Evolutionary conservation across 1,140 invertebrate species (phyloP).

Genomic region (Drosophila sturtevanti): DNA sequence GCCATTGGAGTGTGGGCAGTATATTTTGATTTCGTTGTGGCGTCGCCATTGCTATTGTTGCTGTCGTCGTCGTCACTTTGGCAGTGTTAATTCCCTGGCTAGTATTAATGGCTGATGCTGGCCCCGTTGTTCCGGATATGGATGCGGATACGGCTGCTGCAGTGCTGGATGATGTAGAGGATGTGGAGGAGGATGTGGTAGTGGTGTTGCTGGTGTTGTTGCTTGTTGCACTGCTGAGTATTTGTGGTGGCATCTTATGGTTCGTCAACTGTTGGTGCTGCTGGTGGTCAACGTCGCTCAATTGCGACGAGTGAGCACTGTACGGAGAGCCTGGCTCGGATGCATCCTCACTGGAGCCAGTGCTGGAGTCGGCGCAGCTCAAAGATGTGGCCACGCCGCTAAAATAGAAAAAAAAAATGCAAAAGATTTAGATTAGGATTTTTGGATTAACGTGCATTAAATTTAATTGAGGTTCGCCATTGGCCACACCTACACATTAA

Average conservation of each 20-base stretch:
- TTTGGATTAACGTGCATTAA: neutral
- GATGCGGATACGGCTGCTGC: constrained; percentile 21
- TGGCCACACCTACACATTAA: constrained; percentile 1
- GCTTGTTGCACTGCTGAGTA: constrained; percentile 48
- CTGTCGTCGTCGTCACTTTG: constrained; percentile 44
- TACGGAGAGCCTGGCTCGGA: constrained; percentile 92
- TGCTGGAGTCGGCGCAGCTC: constrained; percentile 87
- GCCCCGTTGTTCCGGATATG: constrained; percentile 25
- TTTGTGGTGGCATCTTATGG: constrained; percentile 76
- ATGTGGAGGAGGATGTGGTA: constrained; percentile 29
- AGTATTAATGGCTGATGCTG: constrained; percentile 16
- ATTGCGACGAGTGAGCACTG: constrained; percentile 85
- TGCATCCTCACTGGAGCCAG: constrained; percentile 89
- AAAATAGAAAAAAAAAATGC: constrained; percentile 44
- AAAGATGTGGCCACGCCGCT: constrained; percentile 88
- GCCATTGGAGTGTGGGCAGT: constrained; percentile 68
- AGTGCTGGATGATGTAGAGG: constrained; percentile 12
- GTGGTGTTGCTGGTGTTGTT: constrained; percentile 29
- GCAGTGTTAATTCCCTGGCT: constrained; percentile 40
- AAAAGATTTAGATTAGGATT: neutral
- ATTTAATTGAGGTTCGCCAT: neutral
- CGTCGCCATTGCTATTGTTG: constrained; percentile 31
- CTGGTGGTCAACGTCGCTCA: constrained; percentile 61
- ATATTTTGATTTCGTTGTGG: constrained; percentile 30
- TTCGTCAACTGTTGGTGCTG: neutral